Conservation (phyloP, 2,113 vertebrate species). For the Ploceus nigricollis region DNA sequence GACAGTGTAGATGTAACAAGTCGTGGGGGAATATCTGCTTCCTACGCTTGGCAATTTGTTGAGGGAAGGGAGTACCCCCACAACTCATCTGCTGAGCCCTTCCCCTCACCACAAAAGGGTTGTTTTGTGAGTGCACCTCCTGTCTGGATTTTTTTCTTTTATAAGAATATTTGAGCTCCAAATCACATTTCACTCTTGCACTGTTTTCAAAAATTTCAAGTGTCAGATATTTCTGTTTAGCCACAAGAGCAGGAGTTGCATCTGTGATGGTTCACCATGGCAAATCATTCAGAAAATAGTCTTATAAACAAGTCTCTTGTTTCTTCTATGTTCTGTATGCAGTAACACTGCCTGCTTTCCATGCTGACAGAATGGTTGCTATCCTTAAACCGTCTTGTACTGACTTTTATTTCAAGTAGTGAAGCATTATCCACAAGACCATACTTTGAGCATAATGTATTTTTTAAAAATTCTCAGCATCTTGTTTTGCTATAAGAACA, state of each 20-base stretch:
- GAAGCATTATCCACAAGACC: neutral
- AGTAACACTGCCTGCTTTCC: neutral
- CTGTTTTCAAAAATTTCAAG: neutral
- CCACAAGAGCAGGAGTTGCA: neutral
- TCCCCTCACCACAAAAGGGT: neutral
- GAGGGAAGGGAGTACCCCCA: neutral
- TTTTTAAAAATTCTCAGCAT: neutral
- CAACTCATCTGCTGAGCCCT: neutral
- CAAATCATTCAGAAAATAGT: neutral
- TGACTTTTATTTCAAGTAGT: neutral
- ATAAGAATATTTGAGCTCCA: neutral
- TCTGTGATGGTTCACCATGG: neutral
- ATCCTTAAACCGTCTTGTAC: neutral
- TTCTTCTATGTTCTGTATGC: neutral
- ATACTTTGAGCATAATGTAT: neutral
- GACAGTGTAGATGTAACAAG: neutral
- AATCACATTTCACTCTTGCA: neutral
- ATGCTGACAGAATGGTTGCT: neutral
- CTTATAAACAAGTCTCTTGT: neutral
- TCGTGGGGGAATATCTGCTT: fast-evolving
- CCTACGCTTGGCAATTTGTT: fast-evolving
- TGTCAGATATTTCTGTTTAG: neutral
- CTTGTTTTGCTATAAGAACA: neutral
- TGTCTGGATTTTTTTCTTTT: neutral
- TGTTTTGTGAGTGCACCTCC: neutral